Conservation (phyloP, 2,113 vertebrate genomes). For the Otocyon megalotis region DNA sequence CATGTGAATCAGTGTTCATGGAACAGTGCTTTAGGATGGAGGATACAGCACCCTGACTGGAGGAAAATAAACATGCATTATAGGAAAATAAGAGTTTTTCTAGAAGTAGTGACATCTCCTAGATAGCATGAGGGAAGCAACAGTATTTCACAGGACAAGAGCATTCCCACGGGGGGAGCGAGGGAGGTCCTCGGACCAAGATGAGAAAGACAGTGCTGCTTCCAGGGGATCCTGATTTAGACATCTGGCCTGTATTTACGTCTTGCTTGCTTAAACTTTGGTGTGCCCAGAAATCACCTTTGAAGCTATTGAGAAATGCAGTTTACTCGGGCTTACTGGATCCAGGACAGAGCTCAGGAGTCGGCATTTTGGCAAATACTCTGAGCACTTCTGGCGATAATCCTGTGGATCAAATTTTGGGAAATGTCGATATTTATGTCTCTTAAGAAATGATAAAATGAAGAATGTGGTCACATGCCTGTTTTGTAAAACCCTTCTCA, state of each 20-base stretch:
- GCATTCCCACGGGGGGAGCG: accelerated
- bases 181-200: background rate
- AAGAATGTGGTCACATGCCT: background rate
- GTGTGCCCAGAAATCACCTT: background rate
- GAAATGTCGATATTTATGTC: background rate
- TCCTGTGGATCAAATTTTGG: background rate
- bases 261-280: background rate
- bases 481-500: background rate
- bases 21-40: background rate
- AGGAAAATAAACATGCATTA: background rate
- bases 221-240: background rate
- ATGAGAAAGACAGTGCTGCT: accelerated
- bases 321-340: background rate
- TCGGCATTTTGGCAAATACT: background rate
- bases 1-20: background rate
- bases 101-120: background rate
- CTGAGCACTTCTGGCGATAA: conserved; percentile 9
- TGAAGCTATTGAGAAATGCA: background rate
- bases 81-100: background rate
- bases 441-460: background rate
- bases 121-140: background rate
- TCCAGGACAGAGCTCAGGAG: background rate
- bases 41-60: accelerated
- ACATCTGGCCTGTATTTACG: background rate
- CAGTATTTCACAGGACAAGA: background rate